phyloP scores from a whole-genome alignment of 2,113 vertebrate genomes.

The Oceanites oceanicus region DNA sequence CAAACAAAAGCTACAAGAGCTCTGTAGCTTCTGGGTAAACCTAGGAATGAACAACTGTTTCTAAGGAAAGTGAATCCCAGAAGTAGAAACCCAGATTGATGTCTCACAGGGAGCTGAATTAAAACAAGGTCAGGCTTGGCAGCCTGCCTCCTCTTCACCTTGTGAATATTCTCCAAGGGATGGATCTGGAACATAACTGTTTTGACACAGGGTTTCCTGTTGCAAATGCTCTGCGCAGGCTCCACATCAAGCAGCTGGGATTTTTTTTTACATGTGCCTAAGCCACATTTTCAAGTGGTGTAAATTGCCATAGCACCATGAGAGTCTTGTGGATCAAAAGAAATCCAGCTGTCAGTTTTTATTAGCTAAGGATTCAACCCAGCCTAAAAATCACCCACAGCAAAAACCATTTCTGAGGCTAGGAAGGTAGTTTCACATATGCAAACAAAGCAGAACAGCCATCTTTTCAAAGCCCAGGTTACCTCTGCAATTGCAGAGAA shows the following conservation, averaged over 20 bases:
- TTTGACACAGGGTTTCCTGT: slow-evolving; percentile 10
- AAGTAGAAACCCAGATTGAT: slow-evolving; percentile 30
- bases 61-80: slow-evolving; percentile 24
- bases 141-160: slow-evolving; percentile 50
- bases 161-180: slow-evolving; percentile 3
- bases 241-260: neutral
- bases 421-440: neutral
- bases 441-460: neutral
- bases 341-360: neutral
- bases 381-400: neutral
- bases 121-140: slow-evolving; percentile 12
- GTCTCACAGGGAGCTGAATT: slow-evolving; percentile 5
- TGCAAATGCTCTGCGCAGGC: neutral
- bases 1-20: slow-evolving; percentile 42
- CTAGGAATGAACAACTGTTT: slow-evolving; percentile 6
- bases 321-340: neutral
- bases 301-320: neutral
- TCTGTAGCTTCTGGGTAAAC: slow-evolving; percentile 27
- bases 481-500: neutral
- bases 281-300: neutral
- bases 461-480: neutral
- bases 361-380: neutral
- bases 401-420: neutral
- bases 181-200: neutral
- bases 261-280: neutral